Base-by-base conservation (phyloP, 1,140 invertebrate species). In the Pollicipes pollicipes region DNA sequence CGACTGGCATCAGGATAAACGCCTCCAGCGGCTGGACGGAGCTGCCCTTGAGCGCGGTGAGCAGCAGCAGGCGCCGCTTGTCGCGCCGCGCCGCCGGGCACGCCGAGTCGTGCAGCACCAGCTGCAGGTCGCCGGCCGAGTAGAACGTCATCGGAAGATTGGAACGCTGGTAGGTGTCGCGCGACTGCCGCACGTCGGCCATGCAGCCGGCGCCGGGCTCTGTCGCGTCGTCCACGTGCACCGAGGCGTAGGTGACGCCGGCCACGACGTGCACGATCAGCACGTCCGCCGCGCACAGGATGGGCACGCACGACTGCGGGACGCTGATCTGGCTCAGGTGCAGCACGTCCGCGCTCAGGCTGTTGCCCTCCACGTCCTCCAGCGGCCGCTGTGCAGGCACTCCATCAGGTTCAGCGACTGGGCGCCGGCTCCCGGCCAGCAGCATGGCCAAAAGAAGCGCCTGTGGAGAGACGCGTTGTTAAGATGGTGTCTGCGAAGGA, bases 101-200 rank as follows among this genome's bases (percentile, higher is more conserved):
- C 3, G 27, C 3, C 64, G 64, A 66, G 64, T 66, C 64, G 28
- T 66, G 64, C 10, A 66, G 10, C n/a, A 66, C 64, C 27, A 66
- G 27, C 24, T 29, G 64, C 16, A 66, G 3, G 64, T 66, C 64
- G 17, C 64, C 64, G 64, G 64, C 64, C 1, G 3, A 3, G 64
- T 66, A 66, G 64, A 66, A 66, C 17, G 64, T 66, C 64, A 66
- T n/a, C 64, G 64, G 64, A 4, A 66, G 4, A 21, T 66, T 66
- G 64, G 64, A 27, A 10, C 28, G n/a, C 10, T 21, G n/a, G 64
- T 66, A 66, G 64, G n/a, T 29, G 64, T 66, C 64, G 27, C 28
- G 64, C 17, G 64, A 66, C 24, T 3, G 10, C 3, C 28, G 64
- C 64, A 66, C 64, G n/a, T 66, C 64, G 17, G 10, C 27, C 64